Base-by-base conservation (phyloP, 2,113 vertebrate species). In the Callionymus lyra region DNA sequence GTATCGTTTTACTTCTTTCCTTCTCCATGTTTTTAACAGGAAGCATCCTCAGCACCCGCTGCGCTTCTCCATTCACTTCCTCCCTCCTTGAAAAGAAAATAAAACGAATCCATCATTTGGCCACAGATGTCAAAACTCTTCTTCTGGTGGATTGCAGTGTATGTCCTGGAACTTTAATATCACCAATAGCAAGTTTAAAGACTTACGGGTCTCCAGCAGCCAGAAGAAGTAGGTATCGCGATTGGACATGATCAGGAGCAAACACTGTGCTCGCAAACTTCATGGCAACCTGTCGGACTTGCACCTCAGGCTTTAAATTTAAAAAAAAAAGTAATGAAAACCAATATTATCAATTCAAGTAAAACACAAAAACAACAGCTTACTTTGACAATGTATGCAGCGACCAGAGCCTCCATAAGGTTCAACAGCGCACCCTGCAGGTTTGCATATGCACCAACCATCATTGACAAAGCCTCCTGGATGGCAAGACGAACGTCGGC, bases 201-300 rank as follows among this genome's bases (percentile, higher is more conserved):
- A 89, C 92, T 91, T 85, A 99, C 95, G 90, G 89, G 59, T 99
- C 95, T 84, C 95, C 95, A 33, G 95, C 92, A 54, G 95, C 94
- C 60, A 99, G 77, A 1, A 99, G 74, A 6, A 99, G 87, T 55
- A 98, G 85, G 43, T 98, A 99, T 89, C 93, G 91, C 59, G 95
- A 97, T 60, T 91, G 90, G 53, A 99, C 91, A 34, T 99, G 95
- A 74, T 99, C 92, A 2, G 89, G 76, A 54, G 87, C 90, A 66
- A 99, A 99, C 57, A 98, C 92, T 0, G 83, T 92, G 68, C 91
- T 94, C 62, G 92, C 92, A 70, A 94, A 99, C 70, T 98, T 98
- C 86, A 98, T 91, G 36, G 95, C 95, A 63, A 99, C 91, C 64
- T 97, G 94, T 13, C 95, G 93, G 55, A 96, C 92, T 74, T 98